Evolutionary conservation across 2,888 invertebrate species (phyloP).

Genomic region (Cephus pygmeus): DNA sequence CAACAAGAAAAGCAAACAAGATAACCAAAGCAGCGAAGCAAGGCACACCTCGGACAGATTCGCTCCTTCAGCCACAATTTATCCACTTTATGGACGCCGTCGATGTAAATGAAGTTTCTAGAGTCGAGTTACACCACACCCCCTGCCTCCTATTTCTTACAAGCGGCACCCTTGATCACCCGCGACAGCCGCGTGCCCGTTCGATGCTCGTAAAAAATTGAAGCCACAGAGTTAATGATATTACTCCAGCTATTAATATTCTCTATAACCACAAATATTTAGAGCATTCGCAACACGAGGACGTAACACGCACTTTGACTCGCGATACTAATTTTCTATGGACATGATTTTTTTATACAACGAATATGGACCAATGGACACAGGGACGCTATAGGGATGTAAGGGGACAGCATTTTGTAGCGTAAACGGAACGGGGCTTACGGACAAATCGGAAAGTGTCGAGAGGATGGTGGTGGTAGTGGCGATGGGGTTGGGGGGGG

Average conservation of each 20-base stretch:
- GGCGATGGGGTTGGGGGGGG: background rate
- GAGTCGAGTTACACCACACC: slow-evolving; percentile 15
- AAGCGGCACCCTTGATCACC: no score
- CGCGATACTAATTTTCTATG: background rate
- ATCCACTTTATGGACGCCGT: slow-evolving; percentile 47
- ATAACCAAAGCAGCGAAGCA: no score
- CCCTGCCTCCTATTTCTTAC: no score
- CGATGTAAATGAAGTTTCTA: slow-evolving; percentile 44
- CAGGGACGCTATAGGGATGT: background rate
- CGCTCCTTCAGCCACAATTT: slow-evolving; percentile 33
- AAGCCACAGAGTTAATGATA: background rate
- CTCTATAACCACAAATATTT: no score
- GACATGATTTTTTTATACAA: background rate
- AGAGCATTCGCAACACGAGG: no score
- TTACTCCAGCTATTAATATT: no score
- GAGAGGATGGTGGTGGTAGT: slow-evolving; percentile 13
- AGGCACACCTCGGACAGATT: background rate
- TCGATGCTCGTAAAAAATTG: slow-evolving; percentile 41
- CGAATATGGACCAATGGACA: no score
- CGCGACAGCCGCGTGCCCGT: slow-evolving; percentile 21
- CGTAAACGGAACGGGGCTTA: slow-evolving; percentile 20
- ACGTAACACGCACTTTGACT: no score
- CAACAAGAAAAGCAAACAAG: no score
- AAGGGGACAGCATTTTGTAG: background rate
- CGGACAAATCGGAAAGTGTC: slow-evolving; percentile 32